Conservation (phyloP, 2,113 vertebrate genomes). For the Anseranas semipalmata region DNA sequence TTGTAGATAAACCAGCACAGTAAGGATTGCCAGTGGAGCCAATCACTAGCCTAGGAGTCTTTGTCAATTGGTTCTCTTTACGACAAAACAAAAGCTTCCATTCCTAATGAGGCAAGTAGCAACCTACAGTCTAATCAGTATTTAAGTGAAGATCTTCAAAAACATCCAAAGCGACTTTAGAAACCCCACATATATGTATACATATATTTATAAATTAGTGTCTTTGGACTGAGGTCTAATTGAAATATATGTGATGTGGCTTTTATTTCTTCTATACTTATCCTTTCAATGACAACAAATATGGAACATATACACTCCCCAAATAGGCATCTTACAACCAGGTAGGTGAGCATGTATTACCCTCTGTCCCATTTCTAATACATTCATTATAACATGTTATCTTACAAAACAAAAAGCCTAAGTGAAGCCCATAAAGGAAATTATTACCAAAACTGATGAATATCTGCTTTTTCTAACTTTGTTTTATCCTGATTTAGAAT, state of each 20-base stretch:
- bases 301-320: not conserved
- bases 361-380: not conserved
- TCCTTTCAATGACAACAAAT: not conserved
- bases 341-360: not conserved
- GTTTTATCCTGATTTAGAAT: not conserved
- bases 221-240: not conserved
- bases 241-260: not conserved
- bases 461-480: not conserved
- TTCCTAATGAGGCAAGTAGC: not conserved
- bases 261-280: not conserved
- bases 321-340: not conserved
- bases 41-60: not conserved
- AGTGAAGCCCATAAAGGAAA: not conserved
- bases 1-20: not conserved
- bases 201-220: too few species aligned
- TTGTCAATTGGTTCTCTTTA: not conserved
- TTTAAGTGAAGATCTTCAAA: not conserved
- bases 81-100: not conserved
- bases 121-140: not conserved
- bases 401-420: not conserved
- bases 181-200: not conserved
- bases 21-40: not conserved
- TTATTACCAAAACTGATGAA: not conserved
- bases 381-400: not conserved
- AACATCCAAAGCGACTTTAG: not conserved